These are phyloP conservation scores for Selenia dentaria DNA, from an alignment of 2,888 invertebrate species.

Conservation along the genomic window DNA sequence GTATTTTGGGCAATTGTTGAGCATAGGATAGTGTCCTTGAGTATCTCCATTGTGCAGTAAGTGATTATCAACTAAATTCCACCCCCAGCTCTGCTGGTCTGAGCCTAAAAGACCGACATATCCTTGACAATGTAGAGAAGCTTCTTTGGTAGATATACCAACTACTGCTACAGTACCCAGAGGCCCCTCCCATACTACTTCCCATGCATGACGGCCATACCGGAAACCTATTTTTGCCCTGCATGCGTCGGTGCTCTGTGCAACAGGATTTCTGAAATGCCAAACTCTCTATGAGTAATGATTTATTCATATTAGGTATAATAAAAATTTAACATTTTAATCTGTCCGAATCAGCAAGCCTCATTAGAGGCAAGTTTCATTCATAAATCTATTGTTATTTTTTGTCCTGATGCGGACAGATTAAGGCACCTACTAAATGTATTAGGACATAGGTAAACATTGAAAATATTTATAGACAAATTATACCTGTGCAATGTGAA, in stretches of 20 bases:
- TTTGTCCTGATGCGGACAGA: no score
- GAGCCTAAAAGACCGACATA: slow-evolving; percentile 97
- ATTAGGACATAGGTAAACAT: no score
- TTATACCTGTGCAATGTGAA: slow-evolving; percentile 96
- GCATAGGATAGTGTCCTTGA: slow-evolving; percentile 96
- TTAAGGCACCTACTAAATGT: no score
- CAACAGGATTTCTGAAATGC: slow-evolving; percentile 94
- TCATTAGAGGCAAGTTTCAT: no score
- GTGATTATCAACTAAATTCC: slow-evolving; percentile 99
- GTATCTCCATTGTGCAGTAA: slow-evolving; percentile 98
- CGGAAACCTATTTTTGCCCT: slow-evolving; percentile 96
- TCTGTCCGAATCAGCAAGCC: no score
- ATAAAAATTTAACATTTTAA: no score
- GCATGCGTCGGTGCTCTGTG: slow-evolving; percentile 98
- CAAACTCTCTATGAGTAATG: background rate
- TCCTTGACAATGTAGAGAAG: slow-evolving; percentile 96
- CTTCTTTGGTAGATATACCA: slow-evolving; percentile 97
- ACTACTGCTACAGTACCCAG: slow-evolving; percentile 99
- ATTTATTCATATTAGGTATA: no score
- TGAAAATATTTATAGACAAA: no score
- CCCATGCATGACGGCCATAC: slow-evolving; percentile 98
- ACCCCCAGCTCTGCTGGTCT: slow-evolving; percentile 99
- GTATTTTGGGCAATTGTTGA: slow-evolving; percentile 99
- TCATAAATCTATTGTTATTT: no score
- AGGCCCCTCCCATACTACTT: slow-evolving; percentile 99